phyloP scores from a whole-genome alignment of 2,888 invertebrate genomes.

The Drosophila monieri region DNA sequence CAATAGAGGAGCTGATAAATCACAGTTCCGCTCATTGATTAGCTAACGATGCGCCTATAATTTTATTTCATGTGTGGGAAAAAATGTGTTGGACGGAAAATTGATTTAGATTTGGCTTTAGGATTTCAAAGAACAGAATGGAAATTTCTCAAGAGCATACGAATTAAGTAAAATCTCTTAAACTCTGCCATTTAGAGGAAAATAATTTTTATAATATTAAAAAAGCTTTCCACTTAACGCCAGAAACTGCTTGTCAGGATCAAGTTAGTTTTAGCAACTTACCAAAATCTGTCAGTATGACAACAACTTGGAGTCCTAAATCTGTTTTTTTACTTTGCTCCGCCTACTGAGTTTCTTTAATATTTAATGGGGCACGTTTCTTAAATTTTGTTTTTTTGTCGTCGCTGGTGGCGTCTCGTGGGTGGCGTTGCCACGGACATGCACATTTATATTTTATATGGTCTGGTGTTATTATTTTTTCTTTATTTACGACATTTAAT shows the following conservation, averaged over 20 bases:
- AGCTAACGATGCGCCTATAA: conserved; percentile 47
- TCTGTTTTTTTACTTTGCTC: conserved; percentile 1
- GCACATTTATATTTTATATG: conserved; percentile 34
- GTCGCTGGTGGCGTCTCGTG: conserved; percentile 15
- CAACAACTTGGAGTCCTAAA: background rate
- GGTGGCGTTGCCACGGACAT: conserved; percentile 20
- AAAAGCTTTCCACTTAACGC: too few species aligned
- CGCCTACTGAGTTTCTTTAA: conserved; percentile 37
- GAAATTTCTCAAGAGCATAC: background rate
- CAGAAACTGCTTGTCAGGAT: background rate
- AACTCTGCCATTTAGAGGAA: too few species aligned
- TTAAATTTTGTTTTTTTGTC: conserved; percentile 30
- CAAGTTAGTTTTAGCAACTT: conserved; percentile 17
- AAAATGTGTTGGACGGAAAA: conserved; percentile 8
- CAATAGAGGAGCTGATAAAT: conserved; percentile 61
- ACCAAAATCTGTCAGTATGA: conserved; percentile 26
- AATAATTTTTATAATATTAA: too few species aligned
- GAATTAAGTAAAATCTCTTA: too few species aligned
- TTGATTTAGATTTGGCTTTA: conserved; percentile 13
- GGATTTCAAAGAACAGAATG: background rate
- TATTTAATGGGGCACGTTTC: conserved; percentile 59
- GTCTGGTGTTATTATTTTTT: conserved; percentile 37
- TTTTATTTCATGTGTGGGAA: conserved; percentile 13
- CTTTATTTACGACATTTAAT: conserved; percentile 72
- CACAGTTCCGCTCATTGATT: conserved; percentile 54